Evolutionary conservation across 2,888 invertebrate genomes (phyloP).

Genomic region (Sinelater perroti): DNA sequence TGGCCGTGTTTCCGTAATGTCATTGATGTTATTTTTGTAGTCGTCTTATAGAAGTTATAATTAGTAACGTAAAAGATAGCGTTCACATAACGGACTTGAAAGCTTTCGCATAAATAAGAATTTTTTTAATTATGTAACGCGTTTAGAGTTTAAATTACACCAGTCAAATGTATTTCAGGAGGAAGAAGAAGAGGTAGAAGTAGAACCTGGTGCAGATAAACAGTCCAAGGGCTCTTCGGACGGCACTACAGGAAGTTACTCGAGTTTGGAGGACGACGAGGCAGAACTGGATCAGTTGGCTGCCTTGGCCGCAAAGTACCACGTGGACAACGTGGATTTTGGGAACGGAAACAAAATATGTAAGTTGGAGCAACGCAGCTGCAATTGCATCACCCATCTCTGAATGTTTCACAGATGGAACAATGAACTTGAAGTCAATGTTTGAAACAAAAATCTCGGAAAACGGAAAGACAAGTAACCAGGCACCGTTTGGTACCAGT

Average conservation of each 20-base stretch:
- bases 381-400: no score
- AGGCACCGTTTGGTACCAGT: constrained; percentile 57
- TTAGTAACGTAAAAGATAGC: no score
- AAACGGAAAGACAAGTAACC: constrained; percentile 35
- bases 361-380: no score
- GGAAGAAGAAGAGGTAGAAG: constrained; percentile 49
- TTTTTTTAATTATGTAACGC: no score
- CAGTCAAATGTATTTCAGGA: neutral
- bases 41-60: no score
- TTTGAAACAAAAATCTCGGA: constrained; percentile 37
- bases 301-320: constrained; percentile 57
- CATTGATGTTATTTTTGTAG: no score
- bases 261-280: constrained; percentile 65
- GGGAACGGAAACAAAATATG: constrained; percentile 61
- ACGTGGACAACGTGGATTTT: constrained; percentile 59
- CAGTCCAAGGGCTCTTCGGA: constrained; percentile 60
- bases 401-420: constrained; percentile 39
- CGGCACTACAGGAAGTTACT: constrained; percentile 65
- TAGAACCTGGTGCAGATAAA: constrained; percentile 50
- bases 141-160: no score
- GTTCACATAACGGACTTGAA: no score
- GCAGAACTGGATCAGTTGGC: constrained; percentile 59
- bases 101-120: no score
- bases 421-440: constrained; percentile 36
- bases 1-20: no score